Percentiles rank a stretch among this genome's conserved stretches.
phyloP scores from a whole-genome alignment of 2,797 vertebrate species.

The Phalloptychus januarius region DNA sequence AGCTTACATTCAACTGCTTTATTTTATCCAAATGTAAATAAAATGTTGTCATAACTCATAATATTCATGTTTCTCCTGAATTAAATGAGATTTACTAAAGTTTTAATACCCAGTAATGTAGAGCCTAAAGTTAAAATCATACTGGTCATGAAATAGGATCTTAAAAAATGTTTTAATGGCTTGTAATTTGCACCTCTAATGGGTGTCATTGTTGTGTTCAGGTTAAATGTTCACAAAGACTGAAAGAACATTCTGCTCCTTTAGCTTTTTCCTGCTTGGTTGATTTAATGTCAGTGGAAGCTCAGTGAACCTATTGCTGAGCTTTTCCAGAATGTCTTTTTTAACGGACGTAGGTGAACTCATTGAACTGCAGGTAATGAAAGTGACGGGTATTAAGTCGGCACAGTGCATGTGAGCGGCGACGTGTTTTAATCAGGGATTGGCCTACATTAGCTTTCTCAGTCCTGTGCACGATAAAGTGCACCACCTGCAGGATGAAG shows the following conservation, averaged over 20 bases:
- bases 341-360: conserved; percentile 33
- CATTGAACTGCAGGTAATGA: conserved; percentile 66
- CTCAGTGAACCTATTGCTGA: conserved; percentile 4
- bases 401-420: conserved; percentile 48
- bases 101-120: not conserved
- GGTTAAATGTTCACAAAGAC: not conserved
- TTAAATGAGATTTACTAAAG: not conserved
- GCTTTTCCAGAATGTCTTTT: conserved; percentile 32
- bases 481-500: conserved; percentile 62
- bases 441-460: conserved; percentile 68
- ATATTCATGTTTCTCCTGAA: not conserved
- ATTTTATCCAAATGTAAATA: not conserved
- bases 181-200: not conserved
- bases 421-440: conserved; percentile 72
- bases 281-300: conserved; percentile 36
- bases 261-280: conserved; percentile 9
- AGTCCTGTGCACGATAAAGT: conserved; percentile 50
- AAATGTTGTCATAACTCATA: not conserved
- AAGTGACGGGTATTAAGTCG: conserved; percentile 69
- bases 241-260: conserved; percentile 33
- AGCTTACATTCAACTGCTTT: not conserved
- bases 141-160: not conserved
- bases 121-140: not conserved
- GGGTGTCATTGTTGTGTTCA: not conserved
- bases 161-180: not conserved